These are phyloP conservation scores for Pseudois nayaur DNA, from an alignment of 2,113 vertebrate species.

Conservation along the genomic window DNA sequence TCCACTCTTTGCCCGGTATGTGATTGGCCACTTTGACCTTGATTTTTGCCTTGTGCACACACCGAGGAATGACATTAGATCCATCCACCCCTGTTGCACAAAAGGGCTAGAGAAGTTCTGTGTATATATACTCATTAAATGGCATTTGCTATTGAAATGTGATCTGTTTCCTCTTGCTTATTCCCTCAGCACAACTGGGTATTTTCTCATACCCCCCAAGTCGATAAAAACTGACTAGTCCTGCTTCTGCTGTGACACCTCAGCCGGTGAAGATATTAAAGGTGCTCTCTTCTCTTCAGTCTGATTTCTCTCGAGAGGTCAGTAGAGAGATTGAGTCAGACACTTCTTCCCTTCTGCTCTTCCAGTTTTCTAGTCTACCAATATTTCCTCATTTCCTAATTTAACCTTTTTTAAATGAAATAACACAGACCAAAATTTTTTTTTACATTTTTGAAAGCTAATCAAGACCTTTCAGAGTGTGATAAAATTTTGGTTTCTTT, in stretches of 20 bases:
- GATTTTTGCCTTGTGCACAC: neutral
- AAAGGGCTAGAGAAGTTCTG: constrained; percentile 31
- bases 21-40: neutral
- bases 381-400: constrained; percentile 47
- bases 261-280: constrained; percentile 72
- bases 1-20: constrained; percentile 94
- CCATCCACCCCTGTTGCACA: neutral
- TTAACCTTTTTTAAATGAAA: constrained; percentile 15
- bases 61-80: neutral
- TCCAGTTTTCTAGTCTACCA: constrained; percentile 56
- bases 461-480: neutral
- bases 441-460: constrained; percentile 46
- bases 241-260: constrained; percentile 70
- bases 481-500: constrained; percentile 36
- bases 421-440: neutral
- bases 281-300: constrained; percentile 77
- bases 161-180: constrained; percentile 77
- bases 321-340: constrained; percentile 77
- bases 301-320: constrained; percentile 80
- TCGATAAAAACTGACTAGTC: constrained; percentile 76
- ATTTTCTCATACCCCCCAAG: constrained; percentile 65
- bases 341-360: constrained; percentile 45
- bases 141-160: constrained; percentile 60
- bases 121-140: neutral
- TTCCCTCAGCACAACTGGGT: constrained; percentile 77